Evolutionary conservation across 2,888 invertebrate species (phyloP).

Genomic region (Catonia carolina): DNA sequence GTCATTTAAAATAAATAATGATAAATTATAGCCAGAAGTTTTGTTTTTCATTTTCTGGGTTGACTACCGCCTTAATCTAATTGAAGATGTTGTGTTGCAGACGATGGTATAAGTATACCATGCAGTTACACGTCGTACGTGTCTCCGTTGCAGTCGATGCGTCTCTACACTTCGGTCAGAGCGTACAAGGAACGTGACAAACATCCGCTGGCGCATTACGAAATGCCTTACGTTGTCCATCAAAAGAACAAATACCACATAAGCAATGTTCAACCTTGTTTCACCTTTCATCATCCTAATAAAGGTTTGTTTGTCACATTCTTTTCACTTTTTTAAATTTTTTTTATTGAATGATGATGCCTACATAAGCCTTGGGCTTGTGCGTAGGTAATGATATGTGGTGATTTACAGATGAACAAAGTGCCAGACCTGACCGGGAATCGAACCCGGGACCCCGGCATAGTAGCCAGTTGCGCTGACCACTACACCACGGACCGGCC

Average conservation of each 20-base stretch:
- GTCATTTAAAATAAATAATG: too few species aligned
- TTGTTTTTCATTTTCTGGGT: too few species aligned
- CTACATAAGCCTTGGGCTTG: too few species aligned
- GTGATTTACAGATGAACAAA: too few species aligned
- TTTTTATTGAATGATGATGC: too few species aligned
- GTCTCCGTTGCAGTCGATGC: conserved; percentile 86
- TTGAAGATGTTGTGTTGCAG: conserved; percentile 44
- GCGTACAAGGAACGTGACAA: conserved; percentile 32
- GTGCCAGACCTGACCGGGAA: too few species aligned
- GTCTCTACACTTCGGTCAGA: conserved; percentile 71
- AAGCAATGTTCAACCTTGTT: conserved; percentile 65
- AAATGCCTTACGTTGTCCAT: conserved; percentile 89
- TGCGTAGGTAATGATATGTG: too few species aligned
- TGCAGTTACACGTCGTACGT: conserved; percentile 81
- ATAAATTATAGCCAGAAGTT: too few species aligned
- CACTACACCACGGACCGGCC: too few species aligned
- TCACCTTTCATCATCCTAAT: conserved; percentile 89
- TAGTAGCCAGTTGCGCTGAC: too few species aligned
- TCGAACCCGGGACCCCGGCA: too few species aligned
- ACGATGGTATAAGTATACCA: conserved; percentile 89
- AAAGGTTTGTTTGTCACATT: conserved; percentile 43
- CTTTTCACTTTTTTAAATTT: conserved; percentile 1
- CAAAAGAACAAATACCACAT: conserved; percentile 78
- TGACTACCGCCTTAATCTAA: too few species aligned
- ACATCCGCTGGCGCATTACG: conserved; percentile 42